phyloP scores from a whole-genome alignment of 2,113 vertebrate genomes.

The Periophthalmus modestus region DNA sequence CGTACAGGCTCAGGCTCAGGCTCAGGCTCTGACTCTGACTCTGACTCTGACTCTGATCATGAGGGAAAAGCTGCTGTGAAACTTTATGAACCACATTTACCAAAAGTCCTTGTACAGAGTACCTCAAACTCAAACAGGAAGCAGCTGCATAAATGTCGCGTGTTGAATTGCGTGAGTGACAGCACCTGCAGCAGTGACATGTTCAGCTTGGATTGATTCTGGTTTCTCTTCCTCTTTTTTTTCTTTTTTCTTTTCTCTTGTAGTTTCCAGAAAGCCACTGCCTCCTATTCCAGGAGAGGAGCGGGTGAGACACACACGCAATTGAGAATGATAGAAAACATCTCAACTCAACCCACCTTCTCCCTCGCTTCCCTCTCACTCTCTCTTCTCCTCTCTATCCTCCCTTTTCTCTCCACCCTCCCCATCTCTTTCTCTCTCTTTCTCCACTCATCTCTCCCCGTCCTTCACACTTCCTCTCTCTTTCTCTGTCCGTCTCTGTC shows the following conservation, averaged over 20 bases:
- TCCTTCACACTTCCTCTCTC: too few relatives aligned
- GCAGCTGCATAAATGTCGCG: not conserved
- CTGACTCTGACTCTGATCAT: too few relatives aligned
- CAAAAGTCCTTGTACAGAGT: not conserved
- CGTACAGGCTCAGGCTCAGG: too few relatives aligned
- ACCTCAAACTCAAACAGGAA: constrained; percentile 18
- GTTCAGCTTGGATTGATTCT: constrained; percentile 1
- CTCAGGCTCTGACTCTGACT: too few relatives aligned
- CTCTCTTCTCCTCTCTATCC: too few relatives aligned
- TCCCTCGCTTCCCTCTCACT: too few relatives aligned
- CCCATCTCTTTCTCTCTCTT: too few relatives aligned
- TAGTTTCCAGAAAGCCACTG: constrained; percentile 83
- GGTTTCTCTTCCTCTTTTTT: constrained; percentile 63
- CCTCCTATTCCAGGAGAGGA: constrained; percentile 80
- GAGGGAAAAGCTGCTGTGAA: too few relatives aligned
- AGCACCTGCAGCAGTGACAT: not conserved
- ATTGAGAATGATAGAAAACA: too few relatives aligned
- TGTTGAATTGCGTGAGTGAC: not conserved
- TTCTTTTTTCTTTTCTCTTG: constrained; percentile 59
- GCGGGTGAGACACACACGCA: constrained; percentile 57
- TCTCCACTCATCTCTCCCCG: too few relatives aligned
- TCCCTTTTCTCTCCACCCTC: not conserved
- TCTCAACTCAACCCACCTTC: too few relatives aligned
- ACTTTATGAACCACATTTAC: not conserved
- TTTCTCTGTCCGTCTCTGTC: too few relatives aligned